Evolutionary conservation across 2,113 vertebrate species (phyloP), one percentile per base, ranked within the genome.

Genomic region (Forbesichthys agassizii): DNA sequence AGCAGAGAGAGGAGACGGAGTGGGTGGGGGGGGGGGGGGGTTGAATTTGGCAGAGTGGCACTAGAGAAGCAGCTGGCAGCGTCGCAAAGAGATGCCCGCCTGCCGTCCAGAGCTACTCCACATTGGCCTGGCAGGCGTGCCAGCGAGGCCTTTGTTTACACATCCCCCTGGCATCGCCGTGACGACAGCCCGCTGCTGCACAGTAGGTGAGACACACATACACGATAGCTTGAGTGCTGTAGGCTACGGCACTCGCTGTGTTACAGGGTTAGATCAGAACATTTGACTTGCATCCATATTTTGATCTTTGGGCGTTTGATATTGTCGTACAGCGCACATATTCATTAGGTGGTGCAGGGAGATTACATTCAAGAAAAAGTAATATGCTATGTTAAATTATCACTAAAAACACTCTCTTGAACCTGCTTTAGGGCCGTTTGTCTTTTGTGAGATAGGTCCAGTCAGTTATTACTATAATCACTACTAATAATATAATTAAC

Each of bases 81-180:
- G 61, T 82, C 88, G 83, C 87, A 92, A 86, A 92, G 88, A 85
- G 78, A 77, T 60, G 48, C 46, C 12, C 64, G 47, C 14, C 1
- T 57, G 76, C 80, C 9, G 81, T 80, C 79, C 81, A 55, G 82
- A 73, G 64, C 73, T 8, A 75, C 75, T 86, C 77, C 84, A 79
- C 84, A 83, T 75, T 86, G 81, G 77, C 64, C 83, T 80, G 85
- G 86, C 86, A 81, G 59, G 66, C 77, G 58, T 72, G 77, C 70
- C 86, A 76, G 79, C 86, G 76, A 66, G 73, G 81, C 76, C 81
- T 78, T 78, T 79, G 78, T 84, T 67, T 74, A 70, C 74, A 75
- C 0, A 46, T 75, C 61, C 64, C 27, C 78, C 64, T 61, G 65
- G 79, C 59, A 14, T 71, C 27, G 7, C 69, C 52, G 83, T 78